These are phyloP conservation scores for Meloidogyne floridensis DNA, from an alignment of 1,140 invertebrate genomes.

Conservation along the genomic window DNA sequence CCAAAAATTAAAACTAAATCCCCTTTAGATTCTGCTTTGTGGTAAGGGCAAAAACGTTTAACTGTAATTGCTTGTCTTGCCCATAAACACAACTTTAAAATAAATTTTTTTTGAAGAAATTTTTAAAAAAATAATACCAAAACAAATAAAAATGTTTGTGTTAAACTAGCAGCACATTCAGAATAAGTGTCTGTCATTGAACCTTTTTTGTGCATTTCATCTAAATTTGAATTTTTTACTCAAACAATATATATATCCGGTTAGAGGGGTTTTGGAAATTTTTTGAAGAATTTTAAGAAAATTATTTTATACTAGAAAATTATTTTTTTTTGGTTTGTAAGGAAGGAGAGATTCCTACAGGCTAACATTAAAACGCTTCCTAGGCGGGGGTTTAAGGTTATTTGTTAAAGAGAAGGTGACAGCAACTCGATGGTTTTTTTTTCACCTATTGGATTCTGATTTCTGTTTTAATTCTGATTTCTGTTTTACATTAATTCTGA, in stretches of 20 bases:
- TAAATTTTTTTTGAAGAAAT: background rate
- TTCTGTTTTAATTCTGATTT: too few relatives aligned
- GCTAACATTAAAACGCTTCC: too few relatives aligned
- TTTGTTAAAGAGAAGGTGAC: too few relatives aligned
- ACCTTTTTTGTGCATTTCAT: slow-evolving; percentile 49
- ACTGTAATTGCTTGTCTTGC: slow-evolving; percentile 29
- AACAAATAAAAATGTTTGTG: slow-evolving; percentile 54
- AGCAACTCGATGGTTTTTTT: too few relatives aligned
- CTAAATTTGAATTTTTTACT: slow-evolving; percentile 17
- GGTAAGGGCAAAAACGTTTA: slow-evolving; percentile 63
- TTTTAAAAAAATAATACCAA: slow-evolving; percentile 38
- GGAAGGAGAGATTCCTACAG: too few relatives aligned
- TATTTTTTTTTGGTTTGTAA: too few relatives aligned
- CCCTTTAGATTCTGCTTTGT: slow-evolving; percentile 64
- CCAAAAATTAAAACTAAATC: slow-evolving; percentile 62
- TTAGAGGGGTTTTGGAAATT: too few relatives aligned
- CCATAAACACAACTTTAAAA: slow-evolving; percentile 37
- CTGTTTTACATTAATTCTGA: too few relatives aligned
- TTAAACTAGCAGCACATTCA: slow-evolving; percentile 39
- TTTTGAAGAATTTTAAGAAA: too few relatives aligned
- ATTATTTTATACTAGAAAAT: too few relatives aligned
- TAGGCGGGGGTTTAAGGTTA: background rate
- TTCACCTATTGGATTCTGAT: too few relatives aligned
- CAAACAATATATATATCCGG: too few relatives aligned
- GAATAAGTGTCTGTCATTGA: slow-evolving; percentile 55